Conservation (phyloP, 1,140 invertebrate species). For the Drosophila sucinea region DNA sequence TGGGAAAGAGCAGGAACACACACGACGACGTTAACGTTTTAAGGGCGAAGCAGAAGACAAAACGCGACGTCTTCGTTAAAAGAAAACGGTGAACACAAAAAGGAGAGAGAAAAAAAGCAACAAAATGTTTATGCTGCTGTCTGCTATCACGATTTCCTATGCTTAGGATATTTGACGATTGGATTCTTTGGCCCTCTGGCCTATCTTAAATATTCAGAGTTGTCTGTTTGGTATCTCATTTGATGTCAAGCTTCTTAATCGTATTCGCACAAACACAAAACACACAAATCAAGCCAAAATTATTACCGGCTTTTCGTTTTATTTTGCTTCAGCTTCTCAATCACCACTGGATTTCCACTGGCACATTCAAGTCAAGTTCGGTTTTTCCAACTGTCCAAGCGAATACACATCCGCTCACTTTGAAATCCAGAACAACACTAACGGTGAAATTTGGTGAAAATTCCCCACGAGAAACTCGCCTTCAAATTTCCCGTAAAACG, state of each 20-base stretch:
- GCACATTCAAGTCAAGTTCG: background rate
- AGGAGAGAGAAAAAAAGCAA: constrained; percentile 30
- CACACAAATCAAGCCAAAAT: constrained; percentile 21
- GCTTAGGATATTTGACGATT: constrained; percentile 38
- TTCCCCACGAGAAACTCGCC: too few species aligned
- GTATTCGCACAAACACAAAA: background rate
- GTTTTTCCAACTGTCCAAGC: background rate
- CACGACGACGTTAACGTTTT: constrained; percentile 53
- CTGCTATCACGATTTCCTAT: constrained; percentile 49
- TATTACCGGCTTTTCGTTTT: constrained; percentile 23
- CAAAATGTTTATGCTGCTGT: constrained; percentile 30
- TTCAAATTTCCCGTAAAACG: too few species aligned
- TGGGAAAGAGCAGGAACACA: constrained; percentile 47
- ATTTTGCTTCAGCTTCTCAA: background rate
- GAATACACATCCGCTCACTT: constrained; percentile 29
- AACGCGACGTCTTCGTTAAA: background rate
- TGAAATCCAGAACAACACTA: background rate
- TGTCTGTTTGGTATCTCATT: background rate
- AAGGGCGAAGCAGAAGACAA: constrained; percentile 3
- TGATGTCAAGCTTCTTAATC: background rate
- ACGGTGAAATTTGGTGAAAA: too few species aligned
- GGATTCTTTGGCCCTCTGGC: constrained; percentile 38
- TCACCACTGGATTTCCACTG: background rate
- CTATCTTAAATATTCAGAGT: constrained; percentile 20
- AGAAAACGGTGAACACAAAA: constrained; percentile 6